phyloP scores from a whole-genome alignment of 2,888 invertebrate genomes.

The Eurytoma adleriae region DNA sequence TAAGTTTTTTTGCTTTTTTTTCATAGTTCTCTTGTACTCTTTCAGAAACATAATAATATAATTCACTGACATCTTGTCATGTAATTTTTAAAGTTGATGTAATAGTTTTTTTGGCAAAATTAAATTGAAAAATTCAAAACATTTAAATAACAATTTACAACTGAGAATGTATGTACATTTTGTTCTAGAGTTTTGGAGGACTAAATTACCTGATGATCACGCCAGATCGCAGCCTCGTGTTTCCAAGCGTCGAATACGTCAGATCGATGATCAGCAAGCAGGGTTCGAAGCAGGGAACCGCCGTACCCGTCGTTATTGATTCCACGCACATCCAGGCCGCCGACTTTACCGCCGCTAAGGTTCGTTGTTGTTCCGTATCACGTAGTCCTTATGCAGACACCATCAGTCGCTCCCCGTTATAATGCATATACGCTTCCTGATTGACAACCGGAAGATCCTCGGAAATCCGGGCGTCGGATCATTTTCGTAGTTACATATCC shows the following conservation, averaged over 20 bases:
- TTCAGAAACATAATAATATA: background rate
- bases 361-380: conserved; percentile 64
- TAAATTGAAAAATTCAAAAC: too few species aligned
- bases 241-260: conserved; percentile 83
- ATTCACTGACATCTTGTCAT: background rate
- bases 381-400: background rate
- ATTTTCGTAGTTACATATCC: too few species aligned
- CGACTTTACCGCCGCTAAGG: conserved; percentile 83
- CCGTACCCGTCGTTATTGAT: conserved; percentile 80
- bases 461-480: background rate
- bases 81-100: background rate
- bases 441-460: background rate
- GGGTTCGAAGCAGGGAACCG: conserved; percentile 79
- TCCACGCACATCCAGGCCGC: conserved; percentile 81
- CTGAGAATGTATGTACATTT: background rate
- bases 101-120: too few species aligned
- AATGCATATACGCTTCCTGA: background rate
- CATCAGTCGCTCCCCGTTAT: too few species aligned
- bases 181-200: conserved; percentile 76
- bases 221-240: conserved; percentile 81
- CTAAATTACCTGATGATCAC: conserved; percentile 80
- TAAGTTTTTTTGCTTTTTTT: conserved; percentile 68
- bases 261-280: conserved; percentile 85
- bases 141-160: too few species aligned
- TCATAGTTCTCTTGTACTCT: background rate